Evolutionary conservation across 2,888 invertebrate species (phyloP).

Genomic region (Pyrrhia umbra): DNA sequence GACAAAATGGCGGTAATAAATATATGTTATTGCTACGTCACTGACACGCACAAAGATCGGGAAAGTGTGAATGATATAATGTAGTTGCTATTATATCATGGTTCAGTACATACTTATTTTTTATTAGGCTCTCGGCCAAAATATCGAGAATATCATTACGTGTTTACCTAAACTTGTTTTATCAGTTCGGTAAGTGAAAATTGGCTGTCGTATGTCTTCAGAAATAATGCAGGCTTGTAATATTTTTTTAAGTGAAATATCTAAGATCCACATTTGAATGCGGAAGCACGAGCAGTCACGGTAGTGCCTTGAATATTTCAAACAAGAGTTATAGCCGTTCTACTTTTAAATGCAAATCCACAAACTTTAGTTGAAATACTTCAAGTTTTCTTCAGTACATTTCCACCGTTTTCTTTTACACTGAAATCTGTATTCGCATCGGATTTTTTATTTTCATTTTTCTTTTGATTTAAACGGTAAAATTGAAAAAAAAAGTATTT

Average conservation of each 20-base stretch:
- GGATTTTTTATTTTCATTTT: conserved; percentile 16
- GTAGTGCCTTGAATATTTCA: conserved; percentile 28
- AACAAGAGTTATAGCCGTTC: conserved; percentile 28
- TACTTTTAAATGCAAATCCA: conserved; percentile 37
- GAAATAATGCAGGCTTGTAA: background rate
- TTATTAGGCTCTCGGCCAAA: conserved; percentile 20
- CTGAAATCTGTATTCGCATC: conserved; percentile 17
- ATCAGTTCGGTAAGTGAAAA: background rate
- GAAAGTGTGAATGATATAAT: conserved; percentile 66
- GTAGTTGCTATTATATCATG: conserved; percentile 21
- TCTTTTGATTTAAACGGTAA: conserved; percentile 12
- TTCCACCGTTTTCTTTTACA: conserved; percentile 1
- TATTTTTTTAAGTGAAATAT: background rate
- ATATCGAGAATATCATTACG: conserved; percentile 20
- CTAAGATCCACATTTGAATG: conserved; percentile 15
- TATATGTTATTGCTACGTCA: conserved; percentile 70
- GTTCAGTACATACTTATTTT: conserved; percentile 23
- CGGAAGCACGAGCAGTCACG: conserved; percentile 3
- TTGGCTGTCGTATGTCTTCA: background rate
- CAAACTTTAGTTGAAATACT: conserved; percentile 28
- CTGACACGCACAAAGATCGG: conserved; percentile 61
- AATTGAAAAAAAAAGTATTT: conserved; percentile 8
- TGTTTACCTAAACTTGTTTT: conserved; percentile 4
- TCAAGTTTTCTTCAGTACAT: conserved; percentile 26
- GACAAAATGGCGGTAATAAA: conserved; percentile 66